Base-by-base conservation (phyloP, 2,113 vertebrate genomes). In the Austrofundulus limnaeus region DNA sequence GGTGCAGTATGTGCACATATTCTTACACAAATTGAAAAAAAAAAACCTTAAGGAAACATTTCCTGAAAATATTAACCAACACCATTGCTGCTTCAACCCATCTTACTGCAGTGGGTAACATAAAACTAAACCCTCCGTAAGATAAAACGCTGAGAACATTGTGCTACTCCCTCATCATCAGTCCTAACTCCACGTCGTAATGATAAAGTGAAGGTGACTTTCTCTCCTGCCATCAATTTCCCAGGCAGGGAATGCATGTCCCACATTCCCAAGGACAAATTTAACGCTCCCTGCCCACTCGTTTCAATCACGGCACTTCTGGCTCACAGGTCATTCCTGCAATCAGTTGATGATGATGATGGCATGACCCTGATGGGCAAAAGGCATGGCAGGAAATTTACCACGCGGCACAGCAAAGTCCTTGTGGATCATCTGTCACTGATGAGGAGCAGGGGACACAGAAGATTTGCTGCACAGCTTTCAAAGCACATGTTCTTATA, bases 151-250 rank as follows among this genome's bases (percentile, higher is more conserved):
- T 11, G 24, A 52, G 15, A 19, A 46, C 53, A 25, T 48, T 50
- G 2, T 17, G 62, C 55, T 39, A 54, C 72, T 49, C 74, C 20
- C 87, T 88, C 81, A 34, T 7, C 31, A 34, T 34, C 31, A 83
- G 74, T 63, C 73, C 57, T 23, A 51, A 19, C 64, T 66, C 25
- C 58, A 72, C 70, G 20, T 51, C 4, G 16, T 65, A 70, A 86
- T 53, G 82, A 79, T 38, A 85, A 82, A 53, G 49, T 85, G 75
- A 91, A 90, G 88, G 89, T 92, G 87, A 91, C 89, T 86, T 87
- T 87, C 72, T 87, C 72, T 65, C 74, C 74, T 75, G 20, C 23
- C 77, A 85, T 91, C 82, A 82, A 84, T 88, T 80, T 85, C 57
- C 37, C 62, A 65, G 56, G 61, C 70, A 39, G 55, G 9, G 15